Evolutionary conservation across 2,797 vertebrate genomes (phyloP).

Genomic region (Alcedo quadribrachys): DNA sequence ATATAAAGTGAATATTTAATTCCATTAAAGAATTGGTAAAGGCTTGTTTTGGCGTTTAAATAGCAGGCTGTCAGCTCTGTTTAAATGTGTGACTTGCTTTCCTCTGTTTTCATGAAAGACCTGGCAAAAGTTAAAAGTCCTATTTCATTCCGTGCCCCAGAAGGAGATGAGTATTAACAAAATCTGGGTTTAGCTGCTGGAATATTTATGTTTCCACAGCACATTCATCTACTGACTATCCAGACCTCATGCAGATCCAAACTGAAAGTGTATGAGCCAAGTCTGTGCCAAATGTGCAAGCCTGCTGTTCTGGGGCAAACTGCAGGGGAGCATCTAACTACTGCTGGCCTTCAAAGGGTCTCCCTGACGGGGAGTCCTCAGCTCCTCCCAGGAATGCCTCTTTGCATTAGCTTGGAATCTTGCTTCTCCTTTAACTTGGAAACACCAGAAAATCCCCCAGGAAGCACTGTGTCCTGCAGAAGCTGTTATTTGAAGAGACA

Average conservation of each 20-base stretch:
- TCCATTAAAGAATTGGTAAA: constrained; percentile 1
- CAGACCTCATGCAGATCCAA: neutral
- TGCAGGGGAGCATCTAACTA: neutral
- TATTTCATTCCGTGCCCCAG: neutral
- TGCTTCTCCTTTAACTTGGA: neutral
- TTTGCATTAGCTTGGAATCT: neutral
- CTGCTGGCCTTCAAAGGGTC: neutral
- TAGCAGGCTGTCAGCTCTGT: neutral
- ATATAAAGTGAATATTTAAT: constrained; percentile 5
- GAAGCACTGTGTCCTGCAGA: neutral
- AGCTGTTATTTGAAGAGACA: neutral
- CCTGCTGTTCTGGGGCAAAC: neutral
- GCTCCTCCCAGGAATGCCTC: neutral
- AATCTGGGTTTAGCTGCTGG: neutral
- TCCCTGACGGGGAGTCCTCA: neutral
- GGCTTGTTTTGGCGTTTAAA: constrained; percentile 37
- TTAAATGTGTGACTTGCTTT: neutral
- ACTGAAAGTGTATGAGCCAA: neutral
- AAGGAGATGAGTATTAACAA: neutral
- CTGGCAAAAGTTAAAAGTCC: constrained; percentile 33
- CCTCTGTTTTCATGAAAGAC: neutral
- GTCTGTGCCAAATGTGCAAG: accelerated
- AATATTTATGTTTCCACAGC: neutral
- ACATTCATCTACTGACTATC: neutral
- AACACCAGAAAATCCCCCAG: neutral